phyloP scores from a whole-genome alignment of 2,797 vertebrate species.

The Avahi laniger region DNA sequence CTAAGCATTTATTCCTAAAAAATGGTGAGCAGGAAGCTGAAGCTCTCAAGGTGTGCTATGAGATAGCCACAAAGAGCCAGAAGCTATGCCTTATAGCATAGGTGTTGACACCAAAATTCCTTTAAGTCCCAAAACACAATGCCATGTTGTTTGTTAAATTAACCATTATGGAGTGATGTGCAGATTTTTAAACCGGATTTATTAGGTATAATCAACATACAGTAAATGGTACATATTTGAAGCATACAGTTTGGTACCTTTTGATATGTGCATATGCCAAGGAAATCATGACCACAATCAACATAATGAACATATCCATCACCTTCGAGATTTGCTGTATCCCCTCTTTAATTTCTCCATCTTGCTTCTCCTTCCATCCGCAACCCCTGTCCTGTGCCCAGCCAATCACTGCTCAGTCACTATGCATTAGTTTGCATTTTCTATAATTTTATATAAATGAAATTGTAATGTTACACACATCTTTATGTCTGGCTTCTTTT shows the following conservation, averaged over 20 bases:
- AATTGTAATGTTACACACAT: background rate
- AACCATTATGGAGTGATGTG: background rate
- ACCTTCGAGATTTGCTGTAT: background rate
- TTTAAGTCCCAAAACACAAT: background rate
- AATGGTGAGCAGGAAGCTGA: background rate
- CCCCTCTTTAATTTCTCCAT: background rate
- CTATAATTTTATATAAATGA: background rate
- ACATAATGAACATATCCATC: background rate
- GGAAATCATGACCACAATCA: background rate
- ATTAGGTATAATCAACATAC: background rate
- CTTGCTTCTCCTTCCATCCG: background rate
- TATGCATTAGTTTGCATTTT: background rate
- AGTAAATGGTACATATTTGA: background rate
- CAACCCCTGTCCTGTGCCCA: background rate
- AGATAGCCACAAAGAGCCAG: no score
- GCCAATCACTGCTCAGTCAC: background rate
- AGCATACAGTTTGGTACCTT: background rate
- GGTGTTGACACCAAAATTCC: background rate
- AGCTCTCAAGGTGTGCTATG: background rate
- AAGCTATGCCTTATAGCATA: no score
- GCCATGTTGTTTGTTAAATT: background rate
- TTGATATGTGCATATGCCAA: background rate
- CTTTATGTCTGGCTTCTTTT: background rate
- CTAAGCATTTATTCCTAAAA: background rate
- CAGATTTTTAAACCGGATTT: background rate